Base-by-base conservation (phyloP, 2,113 vertebrate genomes). In the Perognathus longimembris region DNA sequence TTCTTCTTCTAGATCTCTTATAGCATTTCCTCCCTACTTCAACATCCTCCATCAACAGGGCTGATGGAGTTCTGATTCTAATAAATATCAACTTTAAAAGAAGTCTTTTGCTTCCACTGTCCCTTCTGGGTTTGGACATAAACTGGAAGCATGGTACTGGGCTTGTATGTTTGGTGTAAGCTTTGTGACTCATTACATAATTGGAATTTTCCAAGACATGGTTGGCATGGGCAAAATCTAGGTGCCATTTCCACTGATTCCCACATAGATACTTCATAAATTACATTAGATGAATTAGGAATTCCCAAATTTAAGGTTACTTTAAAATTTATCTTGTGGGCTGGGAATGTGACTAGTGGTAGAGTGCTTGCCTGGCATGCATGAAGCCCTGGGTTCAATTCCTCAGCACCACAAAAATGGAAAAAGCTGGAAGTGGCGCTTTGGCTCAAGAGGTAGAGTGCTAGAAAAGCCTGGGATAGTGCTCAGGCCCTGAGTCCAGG, bases 131-230 rank as follows among this genome's bases (percentile, higher is more conserved):
- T 32, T 87, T 82, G 87, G 81, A 83, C 92, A 69, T 77, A 66
- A 50, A 54, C 21, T 95, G 71, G 78, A 89, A 95, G 74, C 82
- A 12, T 90, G 67, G 73, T 85, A 92, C 32, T 66, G 75, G 3
- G 71, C 80, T 85, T 71, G 15, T 0, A 0, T 64, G 40, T 88
- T 77, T 74, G 42, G 34, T 89, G 82, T 67, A 93, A 87, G 66
- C 84, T 96, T 96, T 95, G 85, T 83, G 89, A 85, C 88, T 96
- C 71, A 95, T 91, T 81, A 34, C 57, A 71, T 14, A 74, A 20
- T 94, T 80, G 90, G 84, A 86, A 77, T 93, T 96, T 85, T 88
- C 71, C 57, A 85, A 0, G 0, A 78, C 87, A 77, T 83, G 30
- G 87, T 91, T 93, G 95, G 88, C 28, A 6, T 93, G 93, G 96